Base-by-base conservation (phyloP, 2,888 invertebrate species). In the Dusona sp. region DNA sequence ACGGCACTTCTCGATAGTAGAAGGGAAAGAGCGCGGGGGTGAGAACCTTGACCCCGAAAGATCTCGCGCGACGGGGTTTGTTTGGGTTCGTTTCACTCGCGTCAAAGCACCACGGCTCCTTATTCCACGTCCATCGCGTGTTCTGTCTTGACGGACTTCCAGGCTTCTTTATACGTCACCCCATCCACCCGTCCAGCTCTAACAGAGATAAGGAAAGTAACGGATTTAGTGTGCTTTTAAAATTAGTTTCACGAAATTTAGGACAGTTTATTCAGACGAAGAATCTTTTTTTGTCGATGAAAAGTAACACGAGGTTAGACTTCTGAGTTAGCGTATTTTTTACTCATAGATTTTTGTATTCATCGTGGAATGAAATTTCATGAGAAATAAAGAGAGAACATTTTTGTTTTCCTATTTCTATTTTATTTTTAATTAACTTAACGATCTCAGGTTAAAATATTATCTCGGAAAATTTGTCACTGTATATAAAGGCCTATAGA, bases 21-120 rank as follows among this genome's bases (percentile, higher is more conserved):
- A 83, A 29, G 85, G 74, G 81, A 29, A 64, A 51, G 77, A 67
- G 54, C 16, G 54, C 45, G 45, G 79, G 84, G 88, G 72, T 77
- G 75, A 38, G 64, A 86, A 87, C 88, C 86, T 87, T 87, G 89
- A 87, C 89, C 88, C 84, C 82, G 85, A 88, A 88, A 87, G 89
- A 88, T 90, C 88, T 92, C 91, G 91, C 92, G 90, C 87, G 87
- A 88, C 90, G 91, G 91, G 90, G 92, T 92, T 91, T 92, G 90
- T 92, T 92, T 90, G 91, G 93, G 91, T 91, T 90, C 88, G 89
- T 89, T 89, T 89, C 82, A 87, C 89, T 89, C 88, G 81, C 89
- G 65, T 85, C 79, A 72, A 77, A 88, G 74, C 84, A 86, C 80
- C 86, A 73, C 78, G 54, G 78, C 38, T 67, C 51, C 25, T 82